Base-by-base conservation (phyloP, 2,113 vertebrate genomes). In the Onychostruthus taczanowskii region DNA sequence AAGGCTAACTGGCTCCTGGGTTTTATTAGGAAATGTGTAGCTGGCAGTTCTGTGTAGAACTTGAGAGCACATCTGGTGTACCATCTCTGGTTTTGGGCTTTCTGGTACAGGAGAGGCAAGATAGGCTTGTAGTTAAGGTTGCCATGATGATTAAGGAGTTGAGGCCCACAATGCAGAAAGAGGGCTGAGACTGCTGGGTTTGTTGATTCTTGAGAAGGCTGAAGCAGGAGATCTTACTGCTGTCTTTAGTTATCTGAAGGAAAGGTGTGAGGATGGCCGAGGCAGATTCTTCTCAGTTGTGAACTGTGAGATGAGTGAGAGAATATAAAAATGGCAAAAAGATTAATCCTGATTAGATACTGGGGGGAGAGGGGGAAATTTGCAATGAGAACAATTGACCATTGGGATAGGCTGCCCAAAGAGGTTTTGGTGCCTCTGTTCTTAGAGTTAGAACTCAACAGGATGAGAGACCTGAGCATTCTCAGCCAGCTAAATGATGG, bases 291-390 rank as follows among this genome's bases (percentile, higher is more conserved):
- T 87, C 30, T 35, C 55, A 30, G 46, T 4, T 66, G 50, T 44
- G 39, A 81, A 30, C 47, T 44, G 17, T 39, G 31, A 89, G n/a
- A 41, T 53, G 23, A 61, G 44, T 49, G 50, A 83, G 59, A 41
- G 27, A n/a, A 53, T 9, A 4, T 27, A 37, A 0, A 1, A 73
- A 30, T 44, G 6, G 14, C 53, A 31, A 26, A 67, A 76, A 50
- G 21, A 24, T 76, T 16, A 43, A 50, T 67, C 10, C 13, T 76
- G 22, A n/a, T 84, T 14, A 56, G 31, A 53, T 82, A 21, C 12
- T 11, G 6, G 10, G 5, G 10, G 49, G 9, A 2, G 2, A 28
- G 4, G 0, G 3, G 2, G 1, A 21, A 47, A 21, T 63, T 22
- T 64, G 37, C 44, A 46, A 0, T 1, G 3, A 55, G 44, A 68